A percentile compares a stretch with the other conserved stretches of the same genome.
phyloP scores from a whole-genome alignment of 2,797 vertebrate species.

The Arctocebus calabarensis region DNA sequence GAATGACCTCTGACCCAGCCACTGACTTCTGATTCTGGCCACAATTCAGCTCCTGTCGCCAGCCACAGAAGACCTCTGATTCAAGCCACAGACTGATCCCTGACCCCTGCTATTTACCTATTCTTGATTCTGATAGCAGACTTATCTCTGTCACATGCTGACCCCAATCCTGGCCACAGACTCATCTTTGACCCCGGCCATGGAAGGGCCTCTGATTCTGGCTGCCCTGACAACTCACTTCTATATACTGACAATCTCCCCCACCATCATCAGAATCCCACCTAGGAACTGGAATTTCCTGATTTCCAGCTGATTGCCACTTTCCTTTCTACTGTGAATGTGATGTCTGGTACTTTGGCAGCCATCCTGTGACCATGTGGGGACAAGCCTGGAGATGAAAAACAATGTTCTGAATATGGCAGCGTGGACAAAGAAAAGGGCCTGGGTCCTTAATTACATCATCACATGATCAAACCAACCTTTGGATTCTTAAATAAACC shows the following conservation, averaged over 20 bases:
- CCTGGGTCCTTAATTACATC: not conserved
- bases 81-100: not conserved
- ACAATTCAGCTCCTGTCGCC: not conserved
- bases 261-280: not conserved
- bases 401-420: not conserved
- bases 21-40: too few relatives aligned
- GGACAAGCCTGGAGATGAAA: not conserved
- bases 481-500: conserved; percentile 4
- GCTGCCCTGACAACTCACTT: not conserved
- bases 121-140: not conserved
- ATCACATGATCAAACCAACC: not conserved
- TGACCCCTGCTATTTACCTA: not conserved
- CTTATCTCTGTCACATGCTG: not conserved
- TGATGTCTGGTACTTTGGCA: conserved; percentile 16
- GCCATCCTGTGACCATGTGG: not conserved
- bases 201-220: not conserved
- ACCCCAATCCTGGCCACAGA: not conserved
- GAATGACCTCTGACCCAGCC: not conserved
- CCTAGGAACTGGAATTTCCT: not conserved
- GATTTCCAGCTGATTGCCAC: not conserved
- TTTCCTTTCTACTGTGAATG: not conserved
- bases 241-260: not conserved
- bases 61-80: not conserved
- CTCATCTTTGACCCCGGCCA: not conserved
- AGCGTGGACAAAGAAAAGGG: not conserved